Evolutionary conservation across 2,797 vertebrate species (phyloP).

Genomic region (Aldrovandia affinis): DNA sequence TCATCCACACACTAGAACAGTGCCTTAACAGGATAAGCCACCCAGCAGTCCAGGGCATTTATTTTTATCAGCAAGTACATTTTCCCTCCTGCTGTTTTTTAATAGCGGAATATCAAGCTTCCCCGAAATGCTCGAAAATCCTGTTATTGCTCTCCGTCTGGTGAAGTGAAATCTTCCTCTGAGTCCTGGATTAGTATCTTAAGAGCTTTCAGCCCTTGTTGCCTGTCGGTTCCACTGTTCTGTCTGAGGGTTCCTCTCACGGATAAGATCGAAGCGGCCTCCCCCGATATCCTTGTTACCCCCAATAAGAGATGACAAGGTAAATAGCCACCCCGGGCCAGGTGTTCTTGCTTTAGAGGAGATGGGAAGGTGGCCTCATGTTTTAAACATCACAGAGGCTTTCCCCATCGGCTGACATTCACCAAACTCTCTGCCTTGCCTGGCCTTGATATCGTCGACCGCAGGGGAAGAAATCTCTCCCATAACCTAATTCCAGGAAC

Average conservation of each 20-base stretch:
- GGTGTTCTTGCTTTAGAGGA: neutral
- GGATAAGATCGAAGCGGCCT: neutral
- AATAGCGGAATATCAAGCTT: neutral
- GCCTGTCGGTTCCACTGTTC: neutral
- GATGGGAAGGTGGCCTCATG: neutral
- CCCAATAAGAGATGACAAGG: neutral
- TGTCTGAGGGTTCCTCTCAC: neutral
- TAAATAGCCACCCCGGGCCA: neutral
- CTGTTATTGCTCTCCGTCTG: neutral
- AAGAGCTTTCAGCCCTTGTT: too few species aligned
- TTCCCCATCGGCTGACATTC: neutral
- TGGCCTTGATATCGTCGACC: neutral
- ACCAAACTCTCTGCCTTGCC: neutral
- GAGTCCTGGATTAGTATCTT: neutral
- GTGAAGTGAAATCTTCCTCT: neutral
- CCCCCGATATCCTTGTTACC: neutral
- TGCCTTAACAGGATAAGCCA: too few species aligned
- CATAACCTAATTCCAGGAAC: neutral
- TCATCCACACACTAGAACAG: too few species aligned
- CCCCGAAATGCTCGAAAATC: neutral
- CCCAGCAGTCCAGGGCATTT: neutral
- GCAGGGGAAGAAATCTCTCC: neutral
- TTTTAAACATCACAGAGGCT: neutral
- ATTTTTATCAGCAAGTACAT: neutral
- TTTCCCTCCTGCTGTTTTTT: neutral